Evolutionary conservation across 2,888 invertebrate genomes (phyloP).

Genomic region (Ryuthela nishihirai): DNA sequence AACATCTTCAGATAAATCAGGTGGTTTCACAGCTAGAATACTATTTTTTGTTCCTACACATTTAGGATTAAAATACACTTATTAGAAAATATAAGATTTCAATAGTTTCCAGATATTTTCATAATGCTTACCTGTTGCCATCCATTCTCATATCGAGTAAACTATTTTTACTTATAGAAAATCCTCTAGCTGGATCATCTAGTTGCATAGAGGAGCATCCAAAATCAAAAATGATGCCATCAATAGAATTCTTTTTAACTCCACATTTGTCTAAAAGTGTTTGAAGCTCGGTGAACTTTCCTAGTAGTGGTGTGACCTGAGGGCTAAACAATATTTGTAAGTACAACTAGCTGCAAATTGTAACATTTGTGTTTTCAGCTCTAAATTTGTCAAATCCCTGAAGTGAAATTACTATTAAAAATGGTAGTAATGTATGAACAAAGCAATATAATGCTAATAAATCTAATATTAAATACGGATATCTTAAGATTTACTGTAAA

Average conservation of each 20-base stretch:
- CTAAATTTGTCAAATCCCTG: too few species aligned
- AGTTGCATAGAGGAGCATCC: conserved; percentile 96
- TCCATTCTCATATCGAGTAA: conserved; percentile 97
- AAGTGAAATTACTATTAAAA: too few species aligned
- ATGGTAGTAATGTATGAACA: conserved; percentile 1
- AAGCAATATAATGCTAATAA: neutral
- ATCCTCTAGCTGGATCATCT: conserved; percentile 75
- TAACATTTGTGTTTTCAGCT: too few species aligned
- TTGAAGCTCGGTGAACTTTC: conserved; percentile 83
- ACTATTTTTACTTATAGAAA: conserved; percentile 77
- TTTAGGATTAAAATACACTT: too few species aligned
- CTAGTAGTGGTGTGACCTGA: conserved; percentile 72
- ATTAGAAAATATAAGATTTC: too few species aligned
- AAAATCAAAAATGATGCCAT: conserved; percentile 86
- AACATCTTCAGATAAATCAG: too few species aligned
- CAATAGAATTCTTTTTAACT: conserved; percentile 62
- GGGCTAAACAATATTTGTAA: conserved; percentile 48
- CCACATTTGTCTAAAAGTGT: conserved; percentile 59
- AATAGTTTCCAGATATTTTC: neutral
- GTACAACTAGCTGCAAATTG: too few species aligned
- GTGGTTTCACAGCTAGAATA: too few species aligned
- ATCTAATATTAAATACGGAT: too few species aligned
- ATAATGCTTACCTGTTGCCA: conserved; percentile 57
- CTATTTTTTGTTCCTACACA: too few species aligned
- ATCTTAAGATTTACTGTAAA: too few species aligned